Evolutionary conservation across 1,140 invertebrate genomes (phyloP).

Genomic region (Coenobita brevimanus): DNA sequence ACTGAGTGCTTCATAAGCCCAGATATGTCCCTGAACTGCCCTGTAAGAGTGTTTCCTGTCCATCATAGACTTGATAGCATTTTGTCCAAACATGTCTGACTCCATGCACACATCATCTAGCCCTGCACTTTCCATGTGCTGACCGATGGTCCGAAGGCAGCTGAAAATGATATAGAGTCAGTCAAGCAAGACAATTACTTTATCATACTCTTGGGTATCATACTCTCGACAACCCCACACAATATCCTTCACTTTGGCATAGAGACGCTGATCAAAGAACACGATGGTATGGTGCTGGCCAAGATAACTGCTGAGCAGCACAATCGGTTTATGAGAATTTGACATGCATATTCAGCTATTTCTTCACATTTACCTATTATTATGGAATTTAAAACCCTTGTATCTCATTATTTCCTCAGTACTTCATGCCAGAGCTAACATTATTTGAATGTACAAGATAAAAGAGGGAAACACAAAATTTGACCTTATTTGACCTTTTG

Average conservation of each 20-base stretch:
- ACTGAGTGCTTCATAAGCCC: constrained; percentile 11
- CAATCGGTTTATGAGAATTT: constrained; percentile 30
- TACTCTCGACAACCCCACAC: neutral
- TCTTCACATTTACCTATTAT: no score
- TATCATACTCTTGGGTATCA: neutral
- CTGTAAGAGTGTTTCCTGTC: constrained; percentile 6
- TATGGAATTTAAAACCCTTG: no score
- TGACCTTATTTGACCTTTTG: no score
- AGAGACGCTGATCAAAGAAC: neutral
- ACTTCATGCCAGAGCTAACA: no score
- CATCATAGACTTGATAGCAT: neutral
- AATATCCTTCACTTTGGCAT: constrained; percentile 8
- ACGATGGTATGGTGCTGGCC: constrained; percentile 24
- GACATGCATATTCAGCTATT: no score
- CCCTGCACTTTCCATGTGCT: constrained; percentile 23
- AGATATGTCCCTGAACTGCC: constrained; percentile 14
- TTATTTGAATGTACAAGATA: no score
- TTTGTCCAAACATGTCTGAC: neutral
- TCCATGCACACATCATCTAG: neutral
- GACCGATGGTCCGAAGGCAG: neutral
- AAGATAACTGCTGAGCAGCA: neutral
- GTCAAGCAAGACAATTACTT: neutral
- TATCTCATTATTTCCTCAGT: no score
- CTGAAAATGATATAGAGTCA: neutral
- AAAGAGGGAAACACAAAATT: no score